A percentile compares a stretch with the other conserved stretches of the same genome.
Evolutionary conservation across 2,888 invertebrate species (phyloP).

Genomic region (Thyatira batis): DNA sequence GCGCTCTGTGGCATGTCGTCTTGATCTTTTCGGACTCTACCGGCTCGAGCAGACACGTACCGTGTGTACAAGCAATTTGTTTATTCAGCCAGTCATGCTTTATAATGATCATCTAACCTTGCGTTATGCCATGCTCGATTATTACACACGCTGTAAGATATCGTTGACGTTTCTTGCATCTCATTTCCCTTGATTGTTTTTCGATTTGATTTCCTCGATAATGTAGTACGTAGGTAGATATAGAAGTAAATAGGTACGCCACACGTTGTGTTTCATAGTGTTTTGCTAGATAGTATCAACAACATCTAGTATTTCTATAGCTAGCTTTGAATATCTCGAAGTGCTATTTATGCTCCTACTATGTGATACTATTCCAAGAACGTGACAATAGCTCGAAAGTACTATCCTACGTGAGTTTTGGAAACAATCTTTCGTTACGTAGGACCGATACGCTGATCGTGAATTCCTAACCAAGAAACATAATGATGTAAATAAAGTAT

Average conservation of each 20-base stretch:
- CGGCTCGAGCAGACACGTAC: conserved; percentile 13
- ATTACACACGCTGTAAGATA: conserved; percentile 21
- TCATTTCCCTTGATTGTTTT: conserved; percentile 42
- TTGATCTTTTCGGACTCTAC: conserved; percentile 34
- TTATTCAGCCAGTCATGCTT: conserved; percentile 13
- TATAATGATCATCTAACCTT: conserved; percentile 34
- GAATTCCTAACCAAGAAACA: conserved; percentile 1
- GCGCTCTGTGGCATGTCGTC: conserved; percentile 39
- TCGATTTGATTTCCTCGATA: conserved; percentile 30
- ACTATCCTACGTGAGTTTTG: conserved; percentile 51
- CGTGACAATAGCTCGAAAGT: conserved; percentile 64
- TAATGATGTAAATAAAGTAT: too few species aligned
- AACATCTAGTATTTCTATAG: conserved; percentile 39
- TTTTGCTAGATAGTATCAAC: conserved; percentile 29
- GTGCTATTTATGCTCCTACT: conserved; percentile 25
- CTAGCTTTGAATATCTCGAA: conserved; percentile 15
- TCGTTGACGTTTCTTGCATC: conserved; percentile 34
- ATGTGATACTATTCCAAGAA: conserved; percentile 45
- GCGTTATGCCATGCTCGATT: conserved; percentile 27
- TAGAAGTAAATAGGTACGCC: too few species aligned
- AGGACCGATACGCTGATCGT: neutral
- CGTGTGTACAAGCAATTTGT: conserved; percentile 12
- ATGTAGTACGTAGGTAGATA: too few species aligned
- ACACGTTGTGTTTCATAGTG: conserved; percentile 15
- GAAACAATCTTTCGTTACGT: conserved; percentile 51